These are phyloP conservation scores for Drosophila heteroneura DNA, from an alignment of 2,888 invertebrate species.

Conservation along the genomic window DNA sequence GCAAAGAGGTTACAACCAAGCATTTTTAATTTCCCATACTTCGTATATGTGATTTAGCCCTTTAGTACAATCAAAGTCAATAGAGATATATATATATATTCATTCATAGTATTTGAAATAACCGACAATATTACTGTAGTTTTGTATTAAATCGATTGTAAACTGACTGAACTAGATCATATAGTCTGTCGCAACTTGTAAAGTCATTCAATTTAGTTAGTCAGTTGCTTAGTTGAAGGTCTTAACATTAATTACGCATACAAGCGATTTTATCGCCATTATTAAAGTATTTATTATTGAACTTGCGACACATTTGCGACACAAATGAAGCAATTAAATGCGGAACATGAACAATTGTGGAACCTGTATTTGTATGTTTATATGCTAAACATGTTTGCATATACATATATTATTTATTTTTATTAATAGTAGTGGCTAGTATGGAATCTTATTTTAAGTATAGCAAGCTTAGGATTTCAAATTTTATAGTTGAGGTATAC, in stretches of 20 bases:
- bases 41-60: background rate
- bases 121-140: conserved; percentile 22
- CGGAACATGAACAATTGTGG: too few relatives aligned
- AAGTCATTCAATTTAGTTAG: conserved; percentile 43
- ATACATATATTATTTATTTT: background rate
- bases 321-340: conserved; percentile 16
- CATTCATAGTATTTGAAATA: background rate
- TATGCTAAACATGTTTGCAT: background rate
- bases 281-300: conserved; percentile 14
- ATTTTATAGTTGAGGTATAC: too few relatives aligned
- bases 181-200: conserved; percentile 17
- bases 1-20: conserved; percentile 29
- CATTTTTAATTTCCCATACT: background rate
- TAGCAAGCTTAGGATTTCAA: background rate
- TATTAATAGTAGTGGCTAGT: background rate
- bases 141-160: background rate
- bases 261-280: conserved; percentile 26
- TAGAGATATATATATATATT: background rate
- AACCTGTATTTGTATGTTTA: background rate
- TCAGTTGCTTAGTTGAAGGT: conserved; percentile 40
- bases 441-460: background rate
- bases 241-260: conserved; percentile 32
- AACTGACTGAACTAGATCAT: conserved; percentile 25
- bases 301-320: conserved; percentile 6
- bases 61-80: background rate